Base-by-base conservation (phyloP, 2,888 invertebrate species). In the Ecliptopera silaceata region DNA sequence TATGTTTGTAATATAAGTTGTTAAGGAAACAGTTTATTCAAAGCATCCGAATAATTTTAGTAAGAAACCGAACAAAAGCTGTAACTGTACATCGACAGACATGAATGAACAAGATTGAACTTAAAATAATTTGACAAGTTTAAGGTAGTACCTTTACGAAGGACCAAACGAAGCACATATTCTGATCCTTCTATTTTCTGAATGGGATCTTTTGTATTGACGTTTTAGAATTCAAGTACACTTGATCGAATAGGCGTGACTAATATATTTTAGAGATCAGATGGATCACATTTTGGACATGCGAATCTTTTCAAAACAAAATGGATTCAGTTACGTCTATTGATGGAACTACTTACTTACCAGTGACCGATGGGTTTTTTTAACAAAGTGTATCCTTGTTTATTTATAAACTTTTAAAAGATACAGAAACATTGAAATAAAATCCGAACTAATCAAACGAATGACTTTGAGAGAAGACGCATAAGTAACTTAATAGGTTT, bases 231-330 rank as follows among this genome's bases (percentile, higher is more conserved):
- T 68, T 70, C 65, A 68, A 70, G 66, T 66, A 60, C 65, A 70
- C 66, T 65, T 75, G 72, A 76, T 75, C 67, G 72, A 68, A 66
- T 53, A 69, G 62, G 67, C 66, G 65, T 74, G 69, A 73, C 72
- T 66, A 60, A 66, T 63, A 56, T 56, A 63, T 59, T 63, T 61
- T 62, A 13, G 57, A 59, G 66, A 66, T 65, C 59, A 59, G 50
- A 59, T 45, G 49, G 59, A 62, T 63, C 56, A 51, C 59, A 43
- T 59, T 48, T 62, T 57, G 57, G 66, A 68, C 70, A 70, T 68
- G 66, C 72, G 61, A 74, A 75, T 74, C 68, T 66, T 71, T 74
- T 71, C 51, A 44, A 45, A 55, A 57, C 55, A 49, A 52, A 64
- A 63, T 49, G 56, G 50, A 61, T 62, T 60, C 49, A 46, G 55